Evolutionary conservation across 2,888 invertebrate species (phyloP).

Genomic region (Chymomyza fuscimana): DNA sequence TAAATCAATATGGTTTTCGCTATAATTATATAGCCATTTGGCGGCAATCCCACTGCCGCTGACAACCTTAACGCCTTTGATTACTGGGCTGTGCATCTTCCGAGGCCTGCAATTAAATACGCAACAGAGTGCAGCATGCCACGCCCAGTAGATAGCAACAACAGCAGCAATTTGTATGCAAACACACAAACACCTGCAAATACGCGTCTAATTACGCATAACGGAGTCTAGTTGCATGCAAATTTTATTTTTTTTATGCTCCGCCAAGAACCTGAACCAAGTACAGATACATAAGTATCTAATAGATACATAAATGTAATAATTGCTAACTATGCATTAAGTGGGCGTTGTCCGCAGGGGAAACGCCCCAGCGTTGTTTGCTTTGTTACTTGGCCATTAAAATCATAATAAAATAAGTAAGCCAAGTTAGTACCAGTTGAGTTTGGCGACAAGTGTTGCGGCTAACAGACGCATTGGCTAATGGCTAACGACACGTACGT

Average conservation of each 20-base stretch:
- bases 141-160: conserved; percentile 44
- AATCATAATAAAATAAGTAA: conserved; percentile 39
- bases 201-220: conserved; percentile 67
- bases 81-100: conserved; percentile 39
- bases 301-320: not conserved
- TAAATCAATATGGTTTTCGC: conserved; percentile 28
- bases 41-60: conserved; percentile 22
- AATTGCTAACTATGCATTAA: conserved; percentile 27
- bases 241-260: conserved; percentile 25
- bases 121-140: conserved; percentile 40
- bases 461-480: conserved; percentile 62
- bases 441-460: not conserved
- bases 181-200: conserved; percentile 24
- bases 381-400: conserved; percentile 16
- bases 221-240: conserved; percentile 39
- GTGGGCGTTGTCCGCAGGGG: conserved; percentile 39
- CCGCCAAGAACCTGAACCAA: not conserved
- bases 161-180: not conserved
- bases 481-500: conserved; percentile 74
- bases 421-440: not conserved
- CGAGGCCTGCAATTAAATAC: conserved; percentile 35
- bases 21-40: conserved; percentile 61
- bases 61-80: conserved; percentile 35
- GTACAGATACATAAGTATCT: not conserved
- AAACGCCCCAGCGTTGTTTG: conserved; percentile 38